Conservation (phyloP, 2,888 invertebrate genomes). For the Parascotia fuliginaria region DNA sequence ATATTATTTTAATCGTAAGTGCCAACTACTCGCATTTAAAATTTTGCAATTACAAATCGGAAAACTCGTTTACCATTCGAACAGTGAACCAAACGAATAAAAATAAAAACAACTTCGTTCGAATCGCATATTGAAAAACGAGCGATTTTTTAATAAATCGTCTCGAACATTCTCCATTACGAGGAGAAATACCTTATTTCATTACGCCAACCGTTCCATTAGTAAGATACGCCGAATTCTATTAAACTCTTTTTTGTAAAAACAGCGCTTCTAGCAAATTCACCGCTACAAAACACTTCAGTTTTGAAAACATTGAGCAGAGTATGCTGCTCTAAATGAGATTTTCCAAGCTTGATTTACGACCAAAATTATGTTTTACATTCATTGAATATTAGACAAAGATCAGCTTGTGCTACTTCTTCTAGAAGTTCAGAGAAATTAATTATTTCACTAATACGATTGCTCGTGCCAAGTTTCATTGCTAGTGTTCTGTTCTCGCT, state of each 20-base stretch:
- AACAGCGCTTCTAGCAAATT: constrained; percentile 60
- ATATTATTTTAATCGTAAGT: background rate
- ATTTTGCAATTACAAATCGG: constrained; percentile 5
- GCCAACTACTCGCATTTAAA: background rate
- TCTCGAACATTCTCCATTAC: constrained; percentile 66
- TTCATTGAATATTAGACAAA: constrained; percentile 12
- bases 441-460: background rate
- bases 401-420: background rate
- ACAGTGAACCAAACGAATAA: constrained; percentile 27
- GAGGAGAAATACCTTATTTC: constrained; percentile 79
- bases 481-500: constrained; percentile 32
- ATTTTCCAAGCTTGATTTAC: background rate
- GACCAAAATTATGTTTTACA: background rate
- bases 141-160: constrained; percentile 75
- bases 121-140: constrained; percentile 73
- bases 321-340: constrained; percentile 4
- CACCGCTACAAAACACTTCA: constrained; percentile 38
- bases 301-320: constrained; percentile 22
- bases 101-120: constrained; percentile 39
- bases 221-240: constrained; percentile 82
- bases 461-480: constrained; percentile 1
- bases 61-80: constrained; percentile 4
- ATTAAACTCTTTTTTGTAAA: constrained; percentile 72
- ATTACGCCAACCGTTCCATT: constrained; percentile 79
- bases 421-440: constrained; percentile 1